Base-by-base conservation (phyloP, 2,113 vertebrate species). In the Seriola dumerili region DNA sequence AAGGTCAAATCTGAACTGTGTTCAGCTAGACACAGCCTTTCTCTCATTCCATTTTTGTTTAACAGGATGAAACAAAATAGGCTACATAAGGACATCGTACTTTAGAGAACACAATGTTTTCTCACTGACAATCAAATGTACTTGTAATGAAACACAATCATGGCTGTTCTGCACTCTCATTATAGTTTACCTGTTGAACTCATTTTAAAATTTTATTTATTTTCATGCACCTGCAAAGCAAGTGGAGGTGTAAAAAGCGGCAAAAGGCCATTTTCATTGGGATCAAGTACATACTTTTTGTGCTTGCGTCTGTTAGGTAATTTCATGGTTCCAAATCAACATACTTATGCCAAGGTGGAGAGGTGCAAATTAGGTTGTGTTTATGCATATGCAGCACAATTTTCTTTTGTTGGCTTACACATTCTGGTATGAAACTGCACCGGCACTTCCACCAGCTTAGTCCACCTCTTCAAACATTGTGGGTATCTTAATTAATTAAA, bases 1-100 rank as follows among this genome's bases (percentile, higher is more conserved):
- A 92, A 93, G 90, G 92, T 92, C 90, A 92, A 52, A 88, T 81
- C 19, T 86, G 80, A 91, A 79, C 79, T 25, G 75, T 79, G 68
- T 76, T 82, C 44, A 58, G 78, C 70, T 66, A 62, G 32, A 87
- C 55, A 63, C 36, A 46, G 69, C 40, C 58, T 64, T 48, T 66
- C 46, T 83, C 73, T 81, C 42, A 14, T 62, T 62, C 10, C 59
- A 21, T 5, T 68, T 83, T 76, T 69, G 48, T 83, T 85, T 25
- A 69, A 79, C 48, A 81, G 29, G 59, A 48, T 77, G 48, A 70
- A 70, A 67, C 70, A 79, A 77, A 87, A 38, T 29, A 29, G 13
- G 32, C 68, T 63, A 68, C 73, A 85, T 77, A 73, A 74, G 76
- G 55, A 79, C 67, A 85, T 6, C 11, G 1, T 25, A 25, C 4